Conservation (phyloP, 23 tunicate species). For the Aplidium turbinatum region DNA sequence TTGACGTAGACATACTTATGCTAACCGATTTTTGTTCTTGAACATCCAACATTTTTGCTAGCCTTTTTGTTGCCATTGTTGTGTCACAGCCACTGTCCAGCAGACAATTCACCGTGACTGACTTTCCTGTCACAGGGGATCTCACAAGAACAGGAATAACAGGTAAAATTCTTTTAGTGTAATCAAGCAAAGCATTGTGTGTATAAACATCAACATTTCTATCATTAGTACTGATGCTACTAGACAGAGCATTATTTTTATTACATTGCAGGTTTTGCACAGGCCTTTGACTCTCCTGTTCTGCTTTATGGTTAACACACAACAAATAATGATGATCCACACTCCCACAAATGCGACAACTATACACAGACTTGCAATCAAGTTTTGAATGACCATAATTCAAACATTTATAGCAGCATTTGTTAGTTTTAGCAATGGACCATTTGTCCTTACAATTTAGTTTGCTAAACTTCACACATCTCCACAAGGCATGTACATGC, state of each 20-base stretch:
- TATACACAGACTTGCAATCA: not conserved
- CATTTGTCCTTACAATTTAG: constrained; percentile 1
- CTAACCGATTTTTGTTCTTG: not conserved
- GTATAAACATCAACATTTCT: not conserved
- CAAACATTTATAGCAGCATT: constrained; percentile 2
- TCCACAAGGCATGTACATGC: constrained; percentile 4
- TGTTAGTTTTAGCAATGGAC: not conserved
- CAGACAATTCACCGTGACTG: not conserved
- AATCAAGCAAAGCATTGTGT: not conserved
- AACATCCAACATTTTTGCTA: not conserved
- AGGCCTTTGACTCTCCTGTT: too few relatives aligned
- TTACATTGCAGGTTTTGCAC: too few relatives aligned
- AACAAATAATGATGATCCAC: constrained; percentile 8
- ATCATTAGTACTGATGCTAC: too few relatives aligned
- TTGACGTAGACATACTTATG: not conserved
- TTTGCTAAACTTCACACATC: not conserved
- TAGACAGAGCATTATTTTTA: too few relatives aligned
- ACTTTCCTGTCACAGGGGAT: not conserved
- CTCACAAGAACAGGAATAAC: not conserved
- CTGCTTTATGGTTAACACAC: not conserved
- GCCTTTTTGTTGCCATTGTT: not conserved
- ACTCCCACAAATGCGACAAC: constrained; percentile 6
- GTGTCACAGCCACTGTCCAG: constrained; percentile 10
- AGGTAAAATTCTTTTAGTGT: not conserved
- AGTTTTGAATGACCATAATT: not conserved